Base-by-base conservation (phyloP, 2,797 vertebrate genomes). In the Geotrypetes seraphini region DNA sequence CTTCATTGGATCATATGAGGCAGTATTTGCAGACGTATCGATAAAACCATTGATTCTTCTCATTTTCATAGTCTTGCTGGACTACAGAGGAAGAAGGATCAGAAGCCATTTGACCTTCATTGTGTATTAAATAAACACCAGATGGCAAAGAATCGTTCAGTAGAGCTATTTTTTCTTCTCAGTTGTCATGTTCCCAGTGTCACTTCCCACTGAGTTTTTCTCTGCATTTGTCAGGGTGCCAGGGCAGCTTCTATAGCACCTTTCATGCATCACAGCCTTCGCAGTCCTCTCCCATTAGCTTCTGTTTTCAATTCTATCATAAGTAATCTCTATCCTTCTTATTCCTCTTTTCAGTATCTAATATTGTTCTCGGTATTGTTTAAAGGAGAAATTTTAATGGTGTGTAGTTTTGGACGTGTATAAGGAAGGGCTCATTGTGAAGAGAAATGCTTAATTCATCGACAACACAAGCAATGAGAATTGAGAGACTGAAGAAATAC, bases 51-150 rank as follows among this genome's bases (percentile, higher is more conserved):
- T 85, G 81, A 85, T 84, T 77, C 73, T 54, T 68, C 61, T 65
- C 57, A 66, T 77, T 78, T 72, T 76, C 73, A 63, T 72, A 79
- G 71, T 85, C 78, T n/a, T 46, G 79, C 68, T 79, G 78, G 75
- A 70, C 73, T 77, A 77, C 69, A 73, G 75, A 60, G 76, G 71
- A 82, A 74, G 18, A 58, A 74, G 77, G 79, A 86, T 87, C 74
- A 71, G 78, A 83, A 84, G 72, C 74, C 76, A 75, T 88, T 87
- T 91, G 86, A 89, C 85, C 86, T 85, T 85, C 73, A 86, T 78
- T 88, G 82, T 89, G 66, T 83, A 81, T 85, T 86, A 89, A 88
- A 88, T 85, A 89, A 88, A 88, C 85, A 89, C 75, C 87, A 91
- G 87, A 90, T 90, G 87, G 88, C 72, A 72, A 78, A 81, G 78